phyloP scores from a whole-genome alignment of 2,888 invertebrate genomes.

The Diaperis boleti region DNA sequence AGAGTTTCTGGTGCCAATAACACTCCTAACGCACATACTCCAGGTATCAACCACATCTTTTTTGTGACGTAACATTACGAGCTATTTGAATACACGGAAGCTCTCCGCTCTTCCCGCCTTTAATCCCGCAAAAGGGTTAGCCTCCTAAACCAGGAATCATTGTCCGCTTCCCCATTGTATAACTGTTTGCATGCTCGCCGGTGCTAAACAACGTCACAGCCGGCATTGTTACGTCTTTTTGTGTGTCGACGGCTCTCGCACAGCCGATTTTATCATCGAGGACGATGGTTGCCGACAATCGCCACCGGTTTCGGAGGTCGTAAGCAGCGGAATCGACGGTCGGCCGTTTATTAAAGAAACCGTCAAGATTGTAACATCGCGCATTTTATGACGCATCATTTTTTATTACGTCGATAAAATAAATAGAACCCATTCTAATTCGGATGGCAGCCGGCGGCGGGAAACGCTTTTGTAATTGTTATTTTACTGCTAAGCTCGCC shows the following conservation, averaged over 20 bases:
- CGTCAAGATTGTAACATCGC: constrained; percentile 43
- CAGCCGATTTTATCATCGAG: constrained; percentile 13
- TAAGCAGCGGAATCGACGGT: background rate
- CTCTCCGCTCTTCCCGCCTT: too few relatives aligned
- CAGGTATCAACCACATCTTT: too few relatives aligned
- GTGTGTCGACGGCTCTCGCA: background rate
- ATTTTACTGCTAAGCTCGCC: constrained; percentile 41
- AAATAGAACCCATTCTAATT: constrained; percentile 46
- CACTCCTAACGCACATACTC: too few relatives aligned
- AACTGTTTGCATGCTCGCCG: constrained; percentile 2
- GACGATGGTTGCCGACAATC: constrained; percentile 10
- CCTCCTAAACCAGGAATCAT: too few relatives aligned
- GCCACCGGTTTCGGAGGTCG: background rate
- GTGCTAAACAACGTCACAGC: background rate
- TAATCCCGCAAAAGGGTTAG: too few relatives aligned
- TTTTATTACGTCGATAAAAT: constrained; percentile 44
- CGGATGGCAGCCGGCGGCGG: constrained; percentile 37
- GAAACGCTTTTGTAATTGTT: constrained; percentile 44
- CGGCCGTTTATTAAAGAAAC: constrained; percentile 39
- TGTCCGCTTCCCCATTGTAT: too few relatives aligned
- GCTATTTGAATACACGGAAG: too few relatives aligned
- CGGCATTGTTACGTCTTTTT: constrained; percentile 1
- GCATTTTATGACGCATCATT: constrained; percentile 44
- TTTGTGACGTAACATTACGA: too few relatives aligned
- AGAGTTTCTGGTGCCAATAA: too few relatives aligned